These are phyloP conservation scores for Drosophila quinaria DNA, from an alignment of 2,888 invertebrate genomes.

Conservation along the genomic window DNA sequence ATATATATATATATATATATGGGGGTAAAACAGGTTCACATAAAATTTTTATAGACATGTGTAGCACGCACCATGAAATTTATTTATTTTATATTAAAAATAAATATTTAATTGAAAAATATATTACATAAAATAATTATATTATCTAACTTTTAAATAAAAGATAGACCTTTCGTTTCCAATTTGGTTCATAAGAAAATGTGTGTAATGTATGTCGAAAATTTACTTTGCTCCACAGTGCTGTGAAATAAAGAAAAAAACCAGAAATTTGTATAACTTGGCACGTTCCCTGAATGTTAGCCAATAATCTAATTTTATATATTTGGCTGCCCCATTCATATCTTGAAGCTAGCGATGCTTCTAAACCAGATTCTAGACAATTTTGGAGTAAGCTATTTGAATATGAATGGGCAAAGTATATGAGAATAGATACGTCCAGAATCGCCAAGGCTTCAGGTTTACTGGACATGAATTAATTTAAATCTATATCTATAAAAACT, in stretches of 20 bases:
- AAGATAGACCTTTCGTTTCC: neutral
- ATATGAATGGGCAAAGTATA: constrained; percentile 14
- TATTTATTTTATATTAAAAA: neutral
- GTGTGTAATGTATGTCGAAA: neutral
- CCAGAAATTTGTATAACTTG: constrained; percentile 4
- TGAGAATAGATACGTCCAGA: constrained; percentile 14
- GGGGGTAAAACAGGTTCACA: constrained; percentile 15
- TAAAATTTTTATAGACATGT: constrained; percentile 7
- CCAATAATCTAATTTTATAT: constrained; percentile 24
- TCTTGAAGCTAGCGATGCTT: constrained; percentile 8
- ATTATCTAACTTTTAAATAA: neutral
- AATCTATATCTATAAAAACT: constrained; percentile 3
- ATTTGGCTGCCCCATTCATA: constrained; percentile 25
- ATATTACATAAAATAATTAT: neutral
- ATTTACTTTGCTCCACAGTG: constrained; percentile 2
- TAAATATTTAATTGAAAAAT: too few species aligned
- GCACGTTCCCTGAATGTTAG: constrained; percentile 11
- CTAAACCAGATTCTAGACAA: constrained; percentile 13
- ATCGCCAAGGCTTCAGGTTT: neutral
- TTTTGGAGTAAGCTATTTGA: constrained; percentile 21
- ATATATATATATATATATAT: neutral
- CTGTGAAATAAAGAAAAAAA: constrained; percentile 2
- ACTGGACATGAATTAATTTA: constrained; percentile 5
- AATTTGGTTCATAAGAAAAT: neutral
- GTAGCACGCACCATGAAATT: neutral